Base-by-base conservation (phyloP, 2,797 vertebrate species). In the Parotocinclus haroldoi region DNA sequence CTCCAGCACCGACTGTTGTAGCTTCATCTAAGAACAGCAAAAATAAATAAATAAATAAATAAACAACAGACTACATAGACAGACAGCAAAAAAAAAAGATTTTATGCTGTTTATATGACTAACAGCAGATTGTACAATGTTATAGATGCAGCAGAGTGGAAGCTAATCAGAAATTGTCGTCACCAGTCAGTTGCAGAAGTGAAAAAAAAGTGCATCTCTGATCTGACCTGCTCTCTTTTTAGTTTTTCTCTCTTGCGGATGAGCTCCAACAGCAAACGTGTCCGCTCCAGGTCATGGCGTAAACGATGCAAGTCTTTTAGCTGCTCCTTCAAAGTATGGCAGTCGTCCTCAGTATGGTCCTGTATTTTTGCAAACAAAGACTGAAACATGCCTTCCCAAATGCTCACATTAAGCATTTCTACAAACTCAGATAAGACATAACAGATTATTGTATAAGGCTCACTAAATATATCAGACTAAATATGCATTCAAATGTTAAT, bases 191-290 rank as follows among this genome's bases (percentile, higher is more conserved):
- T 27, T 27, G 27, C 27, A 2, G 2, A 27, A 5, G 27, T 27
- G 27, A 27, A 27, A 27, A 27, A 27, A 27, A 27, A 27, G 27
- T 27, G 27, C 27, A 27, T 27, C 27, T 27, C 27, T 27, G 27
- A 7, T 65, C 58, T 69, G 4, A 69, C 96, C 95, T 98, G 93
- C 76, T 98, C 96, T 67, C 96, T 90, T 85, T 99, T 98, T 73
- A 98, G 91, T 80, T 99, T 99, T 83, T 99, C 96, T 38, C 96
- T 88, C 80, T 98, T 99, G 72, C 96, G 91, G 82, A 98, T 94
- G 38, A 99, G 94, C 83, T 99, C 96, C 53, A 98, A 90, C 69
- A 98, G 86, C 58, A 99, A 85, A 1, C 96, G 93, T 0, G 96
- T 93, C n/a, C 96, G 88, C 83, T 99, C 96, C 72, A 99, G 89